Evolutionary conservation across 2,797 vertebrate genomes (phyloP), one percentile per base, ranked within the genome.

Genomic region (Sebastes vulpes): DNA sequence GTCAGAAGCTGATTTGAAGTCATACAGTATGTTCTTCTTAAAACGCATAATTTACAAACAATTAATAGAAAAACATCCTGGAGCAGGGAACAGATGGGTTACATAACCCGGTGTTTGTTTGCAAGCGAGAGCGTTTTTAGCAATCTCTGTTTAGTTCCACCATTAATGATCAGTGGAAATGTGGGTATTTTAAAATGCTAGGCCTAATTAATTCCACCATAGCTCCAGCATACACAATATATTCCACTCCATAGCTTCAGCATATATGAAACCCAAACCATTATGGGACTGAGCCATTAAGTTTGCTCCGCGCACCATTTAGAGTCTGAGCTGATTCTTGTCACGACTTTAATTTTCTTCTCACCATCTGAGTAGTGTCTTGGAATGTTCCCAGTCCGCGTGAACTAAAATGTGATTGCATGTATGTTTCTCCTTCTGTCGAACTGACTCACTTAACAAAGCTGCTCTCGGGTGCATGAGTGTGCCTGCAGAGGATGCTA

Each of bases 21-120:
- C 75, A 32, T 57, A 81, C 77, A 81, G 38, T 73, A 67, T 75
- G 61, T 81, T 89, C 72, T 50, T 80, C 50, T 59, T 60, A 67
- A 70, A 48, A 90, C 53, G 58, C 50, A 57, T 73, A 25, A 78
- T 87, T 82, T 84, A 81, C 72, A 64, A 73, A 85, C 85, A 81
- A 85, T 85, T 84, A 83, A 79, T 57, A 66, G 75, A 78, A 80
- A 80, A 89, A 88, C 52, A 26, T 83, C 73, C 80, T 26, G 52
- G 14, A 78, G 81, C 73, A 80, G 25, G n/a, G 59, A 84, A 65
- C 86, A 86, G 82, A 89, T 85, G 79, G 81, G 66, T 84, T 89
- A 54, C 58, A 53, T 81, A 84, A 85, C 63, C 38, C 5, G 18
- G n/a, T 67, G 65, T 74, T 73, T 81, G 26, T 74, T 73, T 81